Base-by-base conservation (phyloP, 2,113 vertebrate species). In the Smithornis capensis region DNA sequence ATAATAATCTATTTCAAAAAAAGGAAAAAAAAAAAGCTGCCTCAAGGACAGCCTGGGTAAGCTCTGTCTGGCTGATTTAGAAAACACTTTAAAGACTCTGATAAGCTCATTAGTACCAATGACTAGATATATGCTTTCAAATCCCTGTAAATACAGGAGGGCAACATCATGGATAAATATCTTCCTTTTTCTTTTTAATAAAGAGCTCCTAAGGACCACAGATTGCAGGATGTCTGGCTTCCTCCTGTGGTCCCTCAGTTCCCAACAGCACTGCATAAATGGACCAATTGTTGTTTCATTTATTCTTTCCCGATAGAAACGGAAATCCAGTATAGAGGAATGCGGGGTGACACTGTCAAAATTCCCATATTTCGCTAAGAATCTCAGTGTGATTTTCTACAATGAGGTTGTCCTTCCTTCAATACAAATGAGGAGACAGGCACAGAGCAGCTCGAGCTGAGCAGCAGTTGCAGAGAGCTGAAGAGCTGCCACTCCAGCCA, bases 91-190 rank as follows among this genome's bases (percentile, higher is more conserved):
- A 90, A 94, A 88, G 89, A 88, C 70, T 91, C 90, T 37, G 69
- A 89, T 75, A 97, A 96, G 71, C 88, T 97, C 92, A 95, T 97
- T 95, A 96, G 94, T 78, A 95, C 82, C 49, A 78, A 60, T 52
- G 83, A 90, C 74, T 79, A 50, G 47, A 84, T 53, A 81, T 3
- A 79, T 38, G 49, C 28, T 55, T 67, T 75, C 53, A 65, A 90
- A 96, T 62, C 52, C 53, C 37, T 64, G 47, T 18, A 92, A 94
- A 94, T 40, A 80, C 65, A 90, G 83, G 31, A 73, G 53, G 59
- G 81, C 52, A 87, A 42, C 80, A 90, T 64, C 38, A 74, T 5
- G 69, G 84, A 53, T 86, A 82, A 87, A 10, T n/a, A 79, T 83
- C 63, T 89, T 24, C 59, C 35, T 89, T 83, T 73, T 47, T 45